phyloP scores from a whole-genome alignment of 2,888 invertebrate genomes.

The Sminthurides aquaticus region DNA sequence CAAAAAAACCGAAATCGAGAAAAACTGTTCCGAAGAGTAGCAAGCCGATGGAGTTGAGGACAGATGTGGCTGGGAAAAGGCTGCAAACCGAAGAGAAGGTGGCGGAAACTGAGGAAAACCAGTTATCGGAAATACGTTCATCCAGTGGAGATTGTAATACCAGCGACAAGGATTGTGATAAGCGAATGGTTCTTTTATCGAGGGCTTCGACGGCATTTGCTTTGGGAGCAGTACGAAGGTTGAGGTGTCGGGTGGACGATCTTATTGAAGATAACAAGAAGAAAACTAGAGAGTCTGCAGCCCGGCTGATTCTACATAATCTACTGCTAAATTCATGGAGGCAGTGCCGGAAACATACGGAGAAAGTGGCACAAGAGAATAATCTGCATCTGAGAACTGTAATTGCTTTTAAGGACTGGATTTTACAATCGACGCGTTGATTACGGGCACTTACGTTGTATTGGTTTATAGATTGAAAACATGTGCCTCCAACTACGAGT shows the following conservation, averaged over 20 bases:
- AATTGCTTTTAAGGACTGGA: no score
- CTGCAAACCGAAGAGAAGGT: background rate
- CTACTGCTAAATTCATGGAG: constrained; percentile 34
- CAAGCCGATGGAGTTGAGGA: background rate
- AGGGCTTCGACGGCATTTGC: constrained; percentile 24
- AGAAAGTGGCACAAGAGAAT: constrained; percentile 30
- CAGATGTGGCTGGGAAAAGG: background rate
- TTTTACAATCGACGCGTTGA: no score
- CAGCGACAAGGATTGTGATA: constrained; percentile 1
- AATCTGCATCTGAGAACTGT: constrained; percentile 26
- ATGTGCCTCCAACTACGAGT: constrained; percentile 34
- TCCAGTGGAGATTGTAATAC: constrained; percentile 1
- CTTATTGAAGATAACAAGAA: constrained; percentile 11
- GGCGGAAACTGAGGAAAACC: constrained; percentile 8
- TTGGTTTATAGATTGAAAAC: constrained; percentile 29
- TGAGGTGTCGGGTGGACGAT: constrained; percentile 7
- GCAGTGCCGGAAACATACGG: constrained; percentile 22
- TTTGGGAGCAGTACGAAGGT: constrained; percentile 21
- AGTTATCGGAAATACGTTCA: background rate
- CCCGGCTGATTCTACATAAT: constrained; percentile 30
- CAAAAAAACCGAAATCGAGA: background rate
- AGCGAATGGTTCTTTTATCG: background rate
- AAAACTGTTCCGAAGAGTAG: background rate
- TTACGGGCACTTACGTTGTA: no score
- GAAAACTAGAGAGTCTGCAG: constrained; percentile 29